Conservation (phyloP, 1,140 invertebrate species). For the Protaetia brevitarsis region DNA sequence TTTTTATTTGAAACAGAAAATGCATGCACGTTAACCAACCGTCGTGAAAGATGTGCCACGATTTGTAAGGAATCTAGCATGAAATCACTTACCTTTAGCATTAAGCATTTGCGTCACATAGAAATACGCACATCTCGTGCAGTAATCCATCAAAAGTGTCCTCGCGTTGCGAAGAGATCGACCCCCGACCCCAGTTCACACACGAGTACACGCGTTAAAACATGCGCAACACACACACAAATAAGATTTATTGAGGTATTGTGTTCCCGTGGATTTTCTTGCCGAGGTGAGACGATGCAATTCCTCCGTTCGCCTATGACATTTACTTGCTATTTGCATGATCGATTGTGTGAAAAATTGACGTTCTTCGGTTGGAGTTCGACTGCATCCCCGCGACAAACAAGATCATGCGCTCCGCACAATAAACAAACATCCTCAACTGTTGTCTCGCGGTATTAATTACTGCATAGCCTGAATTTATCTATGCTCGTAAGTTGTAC, state of each 20-base stretch:
- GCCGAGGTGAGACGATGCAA: neutral
- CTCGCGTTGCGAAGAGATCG: conserved; percentile 30
- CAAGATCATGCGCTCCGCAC: neutral
- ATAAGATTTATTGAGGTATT: conserved; percentile 38
- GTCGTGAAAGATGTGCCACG: neutral
- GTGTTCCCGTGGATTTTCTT: conserved; percentile 16
- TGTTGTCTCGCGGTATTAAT: neutral
- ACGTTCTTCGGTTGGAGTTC: neutral
- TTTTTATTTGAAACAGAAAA: neutral
- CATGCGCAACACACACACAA: conserved; percentile 29
- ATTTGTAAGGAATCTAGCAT: conserved; percentile 20
- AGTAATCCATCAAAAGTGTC: conserved; percentile 36
- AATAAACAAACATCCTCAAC: neutral
- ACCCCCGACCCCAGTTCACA: conserved; percentile 24
- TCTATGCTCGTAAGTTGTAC: neutral
- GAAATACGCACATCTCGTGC: conserved; percentile 19
- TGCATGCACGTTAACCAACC: neutral
- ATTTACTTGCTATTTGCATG: conserved; percentile 34
- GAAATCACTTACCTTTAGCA: conserved; percentile 21
- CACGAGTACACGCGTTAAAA: conserved; percentile 30
- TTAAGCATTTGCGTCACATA: conserved; percentile 20
- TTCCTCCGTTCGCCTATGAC: conserved; percentile 27
- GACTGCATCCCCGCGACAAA: neutral
- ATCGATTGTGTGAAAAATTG: conserved; percentile 37
- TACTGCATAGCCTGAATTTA: neutral